phyloP scores from a whole-genome alignment of 2,113 vertebrate species.

The Stercorarius parasiticus region DNA sequence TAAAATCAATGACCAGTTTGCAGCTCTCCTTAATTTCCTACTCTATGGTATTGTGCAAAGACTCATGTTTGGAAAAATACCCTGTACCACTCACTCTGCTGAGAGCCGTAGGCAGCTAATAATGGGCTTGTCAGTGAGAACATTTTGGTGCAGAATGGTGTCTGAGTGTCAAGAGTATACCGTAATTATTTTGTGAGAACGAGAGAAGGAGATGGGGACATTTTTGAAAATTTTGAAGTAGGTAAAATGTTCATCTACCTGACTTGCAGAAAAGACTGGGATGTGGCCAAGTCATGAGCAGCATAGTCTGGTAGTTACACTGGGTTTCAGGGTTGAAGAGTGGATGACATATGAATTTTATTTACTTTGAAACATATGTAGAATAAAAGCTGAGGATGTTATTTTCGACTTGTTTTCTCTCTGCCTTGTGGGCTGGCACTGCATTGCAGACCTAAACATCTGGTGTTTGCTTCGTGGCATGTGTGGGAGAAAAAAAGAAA shows the following conservation, averaged over 20 bases:
- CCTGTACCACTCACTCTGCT: background rate
- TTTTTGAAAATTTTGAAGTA: background rate
- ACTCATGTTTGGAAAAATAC: background rate
- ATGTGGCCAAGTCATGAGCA: background rate
- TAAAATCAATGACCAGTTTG: background rate
- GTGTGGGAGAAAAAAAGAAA: background rate
- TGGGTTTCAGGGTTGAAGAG: background rate
- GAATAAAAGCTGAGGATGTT: background rate
- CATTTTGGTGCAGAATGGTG: background rate
- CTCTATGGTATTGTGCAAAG: background rate
- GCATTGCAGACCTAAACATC: background rate
- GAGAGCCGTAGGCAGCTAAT: background rate
- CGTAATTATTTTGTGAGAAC: background rate
- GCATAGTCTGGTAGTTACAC: background rate
- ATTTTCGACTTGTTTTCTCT: background rate
- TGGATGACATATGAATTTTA: background rate
- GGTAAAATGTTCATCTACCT: background rate
- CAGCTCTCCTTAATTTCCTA: background rate
- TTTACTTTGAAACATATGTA: background rate
- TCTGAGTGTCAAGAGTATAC: background rate
- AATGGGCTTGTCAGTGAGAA: background rate
- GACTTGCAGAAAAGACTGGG: background rate
- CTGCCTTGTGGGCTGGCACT: background rate
- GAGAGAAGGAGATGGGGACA: background rate
- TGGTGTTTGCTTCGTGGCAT: background rate